Conservation (phyloP, 2,113 vertebrate genomes). For the Tupaia chinensis region DNA sequence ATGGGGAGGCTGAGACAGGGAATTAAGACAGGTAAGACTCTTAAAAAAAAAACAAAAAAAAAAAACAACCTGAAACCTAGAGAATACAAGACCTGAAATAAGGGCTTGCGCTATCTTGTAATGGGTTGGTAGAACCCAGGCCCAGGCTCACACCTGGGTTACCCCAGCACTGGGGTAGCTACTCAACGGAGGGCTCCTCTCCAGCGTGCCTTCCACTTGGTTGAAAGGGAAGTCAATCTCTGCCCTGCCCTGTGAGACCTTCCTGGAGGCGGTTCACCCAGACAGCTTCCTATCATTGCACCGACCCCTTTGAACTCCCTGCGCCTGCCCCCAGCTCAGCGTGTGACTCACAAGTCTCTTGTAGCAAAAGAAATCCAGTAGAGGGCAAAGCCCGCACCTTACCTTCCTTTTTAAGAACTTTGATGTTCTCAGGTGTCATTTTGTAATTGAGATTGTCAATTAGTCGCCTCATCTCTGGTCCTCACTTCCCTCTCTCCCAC, state of each 20-base stretch:
- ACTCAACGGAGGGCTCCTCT: neutral
- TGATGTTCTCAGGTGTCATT: slow-evolving; percentile 55
- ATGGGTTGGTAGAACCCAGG: neutral
- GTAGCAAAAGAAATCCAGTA: slow-evolving; percentile 53
- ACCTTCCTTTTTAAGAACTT: slow-evolving; percentile 42
- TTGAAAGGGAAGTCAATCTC: neutral
- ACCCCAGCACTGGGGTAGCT: neutral
- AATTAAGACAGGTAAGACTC: no score
- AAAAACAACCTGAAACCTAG: neutral
- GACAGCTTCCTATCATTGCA: slow-evolving; percentile 27
- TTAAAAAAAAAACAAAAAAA: no score
- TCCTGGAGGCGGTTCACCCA: neutral
- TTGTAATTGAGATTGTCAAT: slow-evolving; percentile 67
- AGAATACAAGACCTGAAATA: neutral
- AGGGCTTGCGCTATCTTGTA: neutral
- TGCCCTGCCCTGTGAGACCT: neutral
- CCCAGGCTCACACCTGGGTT: neutral
- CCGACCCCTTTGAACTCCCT: slow-evolving; percentile 13
- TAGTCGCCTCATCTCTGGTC: slow-evolving; percentile 40
- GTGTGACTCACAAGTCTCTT: slow-evolving; percentile 63
- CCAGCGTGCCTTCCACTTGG: slow-evolving; percentile 7
- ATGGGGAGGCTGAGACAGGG: no score
- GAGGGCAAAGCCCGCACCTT: slow-evolving; percentile 61
- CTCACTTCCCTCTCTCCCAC: slow-evolving; percentile 47
- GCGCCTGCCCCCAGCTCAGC: neutral